These are phyloP conservation scores for Drosophila auraria DNA, from an alignment of 1,140 invertebrate species.

Conservation along the genomic window DNA sequence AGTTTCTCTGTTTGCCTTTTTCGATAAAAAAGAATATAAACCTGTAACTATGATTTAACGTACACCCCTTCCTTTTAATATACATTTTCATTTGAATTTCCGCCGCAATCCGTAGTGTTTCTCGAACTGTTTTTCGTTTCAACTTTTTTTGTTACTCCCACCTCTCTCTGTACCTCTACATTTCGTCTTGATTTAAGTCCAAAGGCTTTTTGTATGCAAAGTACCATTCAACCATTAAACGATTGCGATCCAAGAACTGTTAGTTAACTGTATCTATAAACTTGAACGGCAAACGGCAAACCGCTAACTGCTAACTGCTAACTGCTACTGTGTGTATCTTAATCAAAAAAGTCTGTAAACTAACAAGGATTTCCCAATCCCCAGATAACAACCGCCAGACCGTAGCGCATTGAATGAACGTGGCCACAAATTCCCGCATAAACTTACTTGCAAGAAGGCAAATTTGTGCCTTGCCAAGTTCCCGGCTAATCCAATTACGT, in stretches of 20 bases:
- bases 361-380: constrained; percentile 42
- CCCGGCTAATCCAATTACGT: constrained; percentile 73
- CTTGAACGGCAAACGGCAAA: constrained; percentile 50
- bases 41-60: constrained; percentile 54
- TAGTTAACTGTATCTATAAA: constrained; percentile 58
- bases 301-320: constrained; percentile 56
- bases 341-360: constrained; percentile 80
- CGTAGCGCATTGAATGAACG: constrained; percentile 67
- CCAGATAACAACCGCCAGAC: constrained; percentile 28
- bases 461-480: constrained; percentile 16
- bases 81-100: constrained; percentile 40
- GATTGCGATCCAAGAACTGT: constrained; percentile 57
- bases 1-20: constrained; percentile 72
- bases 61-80: constrained; percentile 60
- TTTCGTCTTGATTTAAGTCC: constrained; percentile 63
- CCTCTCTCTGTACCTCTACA: constrained; percentile 45
- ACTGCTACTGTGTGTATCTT: constrained; percentile 81
- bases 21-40: constrained; percentile 51
- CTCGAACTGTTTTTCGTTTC: constrained; percentile 32
- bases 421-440: constrained; percentile 46
- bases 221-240: constrained; percentile 75
- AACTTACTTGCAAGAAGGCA: constrained; percentile 14
- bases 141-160: constrained; percentile 34
- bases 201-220: constrained; percentile 85
- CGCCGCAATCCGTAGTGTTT: constrained; percentile 67